Conservation (phyloP, 2,888 invertebrate species). For the Drosophila paranaensis region DNA sequence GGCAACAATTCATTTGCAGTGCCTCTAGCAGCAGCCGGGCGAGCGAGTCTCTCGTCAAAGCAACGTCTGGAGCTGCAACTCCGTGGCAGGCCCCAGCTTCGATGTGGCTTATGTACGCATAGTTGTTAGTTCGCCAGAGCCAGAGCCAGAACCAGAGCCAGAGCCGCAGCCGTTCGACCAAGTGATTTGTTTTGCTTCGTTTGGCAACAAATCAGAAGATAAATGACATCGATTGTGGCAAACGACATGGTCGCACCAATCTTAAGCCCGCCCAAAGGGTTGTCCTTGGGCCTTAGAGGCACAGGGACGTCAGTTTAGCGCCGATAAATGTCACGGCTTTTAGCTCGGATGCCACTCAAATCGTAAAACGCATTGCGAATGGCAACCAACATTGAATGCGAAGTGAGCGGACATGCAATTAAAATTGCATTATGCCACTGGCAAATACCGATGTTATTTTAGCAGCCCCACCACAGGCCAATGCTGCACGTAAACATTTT, state of each 20-base stretch:
- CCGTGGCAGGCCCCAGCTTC: constrained; percentile 28
- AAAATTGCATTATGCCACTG: constrained; percentile 62
- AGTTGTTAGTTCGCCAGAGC: constrained; percentile 56
- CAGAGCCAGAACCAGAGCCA: background rate
- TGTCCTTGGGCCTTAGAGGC: constrained; percentile 24
- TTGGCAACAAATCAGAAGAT: constrained; percentile 78
- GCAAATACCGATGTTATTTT: constrained; percentile 32
- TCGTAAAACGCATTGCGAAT: constrained; percentile 37
- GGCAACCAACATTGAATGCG: constrained; percentile 15
- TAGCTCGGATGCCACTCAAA: constrained; percentile 27
- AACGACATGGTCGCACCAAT: constrained; percentile 63
- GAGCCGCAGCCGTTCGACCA: constrained; percentile 61
- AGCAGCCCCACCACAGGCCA: constrained; percentile 5
- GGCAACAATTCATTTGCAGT: constrained; percentile 73
- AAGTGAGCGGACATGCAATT: constrained; percentile 51
- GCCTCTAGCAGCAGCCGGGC: constrained; percentile 28
- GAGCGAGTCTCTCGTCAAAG: constrained; percentile 11
- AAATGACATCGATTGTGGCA: constrained; percentile 77
- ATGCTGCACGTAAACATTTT: constrained; percentile 38
- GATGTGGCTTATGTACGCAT: constrained; percentile 37
- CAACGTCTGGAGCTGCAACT: constrained; percentile 38
- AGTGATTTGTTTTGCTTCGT: constrained; percentile 78
- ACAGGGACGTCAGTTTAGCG: constrained; percentile 22
- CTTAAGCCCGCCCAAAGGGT: constrained; percentile 36
- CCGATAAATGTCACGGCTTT: constrained; percentile 51